Evolutionary conservation across 2,113 vertebrate genomes (phyloP).

Genomic region (Ramphastos sulfuratus): DNA sequence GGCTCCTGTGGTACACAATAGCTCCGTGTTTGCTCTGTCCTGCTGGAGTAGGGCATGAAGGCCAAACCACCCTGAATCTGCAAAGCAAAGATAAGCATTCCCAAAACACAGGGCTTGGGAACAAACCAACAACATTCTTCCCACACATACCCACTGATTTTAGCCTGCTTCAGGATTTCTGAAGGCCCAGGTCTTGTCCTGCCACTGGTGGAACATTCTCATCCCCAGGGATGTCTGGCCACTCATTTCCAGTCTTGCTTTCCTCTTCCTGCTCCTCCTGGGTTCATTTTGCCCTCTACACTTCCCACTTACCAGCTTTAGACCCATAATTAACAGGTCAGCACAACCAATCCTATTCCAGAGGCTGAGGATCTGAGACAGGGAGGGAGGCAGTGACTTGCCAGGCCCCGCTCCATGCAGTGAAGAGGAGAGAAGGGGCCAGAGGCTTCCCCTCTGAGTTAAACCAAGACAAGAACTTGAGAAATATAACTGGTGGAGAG

Average conservation of each 20-base stretch:
- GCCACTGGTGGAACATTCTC: background rate
- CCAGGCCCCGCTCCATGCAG: rapidly evolving
- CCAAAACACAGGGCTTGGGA: background rate
- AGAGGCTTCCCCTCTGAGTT: background rate
- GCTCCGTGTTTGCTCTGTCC: background rate
- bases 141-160: rapidly evolving
- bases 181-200: background rate
- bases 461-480: background rate
- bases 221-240: background rate
- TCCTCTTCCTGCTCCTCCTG: background rate
- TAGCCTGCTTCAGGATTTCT: background rate
- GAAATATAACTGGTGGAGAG: background rate
- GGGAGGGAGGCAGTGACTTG: background rate
- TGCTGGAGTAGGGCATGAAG: rapidly evolving
- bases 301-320: background rate
- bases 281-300: background rate
- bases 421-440: background rate
- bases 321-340: background rate
- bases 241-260: background rate
- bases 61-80: background rate
- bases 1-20: rapidly evolving
- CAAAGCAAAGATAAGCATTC: background rate
- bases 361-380: rapidly evolving
- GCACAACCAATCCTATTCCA: background rate
- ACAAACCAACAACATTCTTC: background rate